Conservation (phyloP, 30 jellyfish, hydroid and myxozoan genomes). For the Catostylus mosaicus region DNA sequence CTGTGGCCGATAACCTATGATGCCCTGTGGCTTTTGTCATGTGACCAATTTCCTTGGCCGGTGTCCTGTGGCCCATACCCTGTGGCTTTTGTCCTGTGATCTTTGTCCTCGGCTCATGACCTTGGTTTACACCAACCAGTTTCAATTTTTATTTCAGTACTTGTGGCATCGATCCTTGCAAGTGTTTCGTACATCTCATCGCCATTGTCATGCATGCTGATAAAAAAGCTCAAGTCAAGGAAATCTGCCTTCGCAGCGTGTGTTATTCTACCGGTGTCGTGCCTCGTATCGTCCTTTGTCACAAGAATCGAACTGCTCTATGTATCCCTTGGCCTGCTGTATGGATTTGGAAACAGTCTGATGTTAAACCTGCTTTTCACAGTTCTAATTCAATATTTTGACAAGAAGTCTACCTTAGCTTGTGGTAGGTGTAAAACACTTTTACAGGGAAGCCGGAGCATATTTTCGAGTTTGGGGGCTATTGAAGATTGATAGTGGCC, state of each 20-base stretch:
- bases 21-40: no score
- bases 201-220: conserved; percentile 9
- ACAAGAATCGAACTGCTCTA: conserved; percentile 11
- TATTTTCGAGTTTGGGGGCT: no score
- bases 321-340: conserved; percentile 23
- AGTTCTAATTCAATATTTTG: conserved; percentile 4
- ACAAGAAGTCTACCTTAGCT: conserved; percentile 13
- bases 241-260: neutral
- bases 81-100: no score
- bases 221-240: conserved; percentile 6
- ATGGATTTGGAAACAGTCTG: conserved; percentile 25
- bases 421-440: conserved; percentile 11
- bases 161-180: conserved; percentile 25
- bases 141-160: conserved; percentile 1
- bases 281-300: conserved; percentile 9
- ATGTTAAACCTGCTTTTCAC: neutral
- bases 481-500: no score
- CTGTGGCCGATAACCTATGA: no score
- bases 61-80: no score
- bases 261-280: conserved; percentile 3
- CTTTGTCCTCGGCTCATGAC: no score
- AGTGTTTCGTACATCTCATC: conserved; percentile 21
- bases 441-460: no score
- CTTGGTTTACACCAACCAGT: no score
- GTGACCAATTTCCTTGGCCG: no score